phyloP scores from a whole-genome alignment of 2,797 vertebrate genomes.

The Avahi laniger region DNA sequence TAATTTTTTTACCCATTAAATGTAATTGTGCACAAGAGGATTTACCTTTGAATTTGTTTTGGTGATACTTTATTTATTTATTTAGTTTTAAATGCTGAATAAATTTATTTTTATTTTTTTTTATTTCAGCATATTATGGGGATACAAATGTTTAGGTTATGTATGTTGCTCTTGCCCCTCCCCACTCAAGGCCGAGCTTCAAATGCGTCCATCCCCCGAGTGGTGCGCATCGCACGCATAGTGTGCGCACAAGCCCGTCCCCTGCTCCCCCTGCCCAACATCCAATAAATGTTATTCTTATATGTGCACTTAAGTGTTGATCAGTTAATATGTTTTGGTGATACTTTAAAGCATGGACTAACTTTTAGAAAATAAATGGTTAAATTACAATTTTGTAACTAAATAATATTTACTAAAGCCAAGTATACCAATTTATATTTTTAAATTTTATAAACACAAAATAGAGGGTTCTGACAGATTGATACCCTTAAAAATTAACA shows the following conservation, averaged over 20 bases:
- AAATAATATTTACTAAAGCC: slow-evolving; percentile 5
- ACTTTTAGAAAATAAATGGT: background rate
- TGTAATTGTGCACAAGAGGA: background rate
- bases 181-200: too few species aligned
- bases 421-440: background rate
- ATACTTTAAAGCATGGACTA: background rate
- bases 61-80: background rate
- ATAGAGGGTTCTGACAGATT: background rate
- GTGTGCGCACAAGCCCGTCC: too few species aligned
- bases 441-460: background rate
- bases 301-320: too few species aligned
- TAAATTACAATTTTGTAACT: background rate
- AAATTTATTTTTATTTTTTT: too few species aligned
- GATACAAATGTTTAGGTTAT: too few species aligned
- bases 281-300: too few species aligned
- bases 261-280: too few species aligned
- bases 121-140: too few species aligned
- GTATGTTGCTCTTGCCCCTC: too few species aligned
- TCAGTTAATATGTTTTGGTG: background rate
- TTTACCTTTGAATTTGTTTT: slow-evolving; percentile 15
- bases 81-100: too few species aligned
- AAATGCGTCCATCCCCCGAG: too few species aligned
- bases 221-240: too few species aligned
- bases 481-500: background rate
- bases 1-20: background rate